These are phyloP conservation scores for Dromaius novaehollandiae DNA, from an alignment of 2,113 vertebrate species.

Conservation along the genomic window DNA sequence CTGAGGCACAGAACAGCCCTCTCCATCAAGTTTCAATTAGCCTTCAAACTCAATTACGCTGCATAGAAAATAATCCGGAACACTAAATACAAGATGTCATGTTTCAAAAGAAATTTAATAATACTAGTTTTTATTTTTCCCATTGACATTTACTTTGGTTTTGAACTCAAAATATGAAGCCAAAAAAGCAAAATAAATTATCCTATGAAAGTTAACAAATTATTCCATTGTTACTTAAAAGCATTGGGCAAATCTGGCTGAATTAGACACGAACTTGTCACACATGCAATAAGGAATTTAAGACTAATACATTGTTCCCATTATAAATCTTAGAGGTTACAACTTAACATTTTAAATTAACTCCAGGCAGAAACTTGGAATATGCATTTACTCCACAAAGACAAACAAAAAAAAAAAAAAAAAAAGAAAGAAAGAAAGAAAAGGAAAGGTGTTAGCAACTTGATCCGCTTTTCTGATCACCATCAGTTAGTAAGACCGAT, in stretches of 20 bases:
- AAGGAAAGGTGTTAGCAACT: background rate
- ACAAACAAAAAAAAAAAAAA: background rate
- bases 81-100: background rate
- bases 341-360: slow-evolving; percentile 60
- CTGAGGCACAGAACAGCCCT: background rate
- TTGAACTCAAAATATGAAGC: slow-evolving; percentile 55
- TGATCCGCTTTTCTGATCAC: background rate
- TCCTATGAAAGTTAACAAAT: slow-evolving; percentile 66
- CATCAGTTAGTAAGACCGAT: background rate
- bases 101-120: slow-evolving; percentile 43
- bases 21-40: slow-evolving; percentile 56
- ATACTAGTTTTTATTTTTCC: slow-evolving; percentile 54
- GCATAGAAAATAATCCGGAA: slow-evolving; percentile 6
- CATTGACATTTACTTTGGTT: slow-evolving; percentile 64
- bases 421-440: background rate
- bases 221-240: slow-evolving; percentile 59
- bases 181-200: slow-evolving; percentile 51
- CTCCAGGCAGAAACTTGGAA: slow-evolving; percentile 51
- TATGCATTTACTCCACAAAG: slow-evolving; percentile 3
- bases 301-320: slow-evolving; percentile 46
- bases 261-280: slow-evolving; percentile 60
- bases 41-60: slow-evolving; percentile 26
- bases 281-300: slow-evolving; percentile 30
- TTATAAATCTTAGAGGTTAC: slow-evolving; percentile 41
- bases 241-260: slow-evolving; percentile 44